Percentiles rank a stretch among this genome's conserved stretches.
Evolutionary conservation across 2,888 invertebrate species (phyloP).

Genomic region (Meganola albula): DNA sequence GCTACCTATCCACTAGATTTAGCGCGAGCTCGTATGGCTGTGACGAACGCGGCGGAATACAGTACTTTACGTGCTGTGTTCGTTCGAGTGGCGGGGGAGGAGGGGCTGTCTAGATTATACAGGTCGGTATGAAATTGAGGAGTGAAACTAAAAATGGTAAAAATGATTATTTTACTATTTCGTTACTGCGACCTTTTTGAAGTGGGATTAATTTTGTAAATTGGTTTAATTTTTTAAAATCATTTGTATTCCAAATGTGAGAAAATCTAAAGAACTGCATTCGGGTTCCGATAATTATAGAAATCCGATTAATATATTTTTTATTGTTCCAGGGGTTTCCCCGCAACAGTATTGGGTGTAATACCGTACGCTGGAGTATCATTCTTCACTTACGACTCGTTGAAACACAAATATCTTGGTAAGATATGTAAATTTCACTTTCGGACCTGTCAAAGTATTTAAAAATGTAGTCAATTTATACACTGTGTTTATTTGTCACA

Average conservation of each 20-base stretch:
- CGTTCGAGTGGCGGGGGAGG: slow-evolving; percentile 83
- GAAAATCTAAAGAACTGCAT: background rate
- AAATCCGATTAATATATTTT: background rate
- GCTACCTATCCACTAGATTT: slow-evolving; percentile 97
- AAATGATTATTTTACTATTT: too few relatives aligned
- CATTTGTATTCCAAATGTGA: too few relatives aligned
- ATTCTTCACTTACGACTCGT: slow-evolving; percentile 97
- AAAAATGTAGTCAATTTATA: too few relatives aligned
- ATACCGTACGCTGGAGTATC: slow-evolving; percentile 98
- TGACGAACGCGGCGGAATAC: slow-evolving; percentile 87
- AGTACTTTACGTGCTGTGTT: slow-evolving; percentile 78
- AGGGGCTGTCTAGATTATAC: slow-evolving; percentile 88
- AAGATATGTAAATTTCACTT: too few relatives aligned
- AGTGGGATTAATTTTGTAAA: too few relatives aligned
- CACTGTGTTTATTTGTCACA: too few relatives aligned
- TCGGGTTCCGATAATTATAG: background rate
- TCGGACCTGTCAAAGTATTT: too few relatives aligned
- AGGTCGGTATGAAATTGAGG: too few relatives aligned
- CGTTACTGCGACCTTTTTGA: too few relatives aligned
- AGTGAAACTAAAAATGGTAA: too few relatives aligned
- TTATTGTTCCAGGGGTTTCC: slow-evolving; percentile 81
- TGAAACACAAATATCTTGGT: slow-evolving; percentile 90
- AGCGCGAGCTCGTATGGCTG: slow-evolving; percentile 98
- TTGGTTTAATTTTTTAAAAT: too few relatives aligned
- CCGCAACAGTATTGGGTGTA: slow-evolving; percentile 94